A percentile compares a stretch with the other conserved stretches of the same genome.
Conservation (phyloP, 2,797 vertebrate species). For the Macropodus opercularis region DNA sequence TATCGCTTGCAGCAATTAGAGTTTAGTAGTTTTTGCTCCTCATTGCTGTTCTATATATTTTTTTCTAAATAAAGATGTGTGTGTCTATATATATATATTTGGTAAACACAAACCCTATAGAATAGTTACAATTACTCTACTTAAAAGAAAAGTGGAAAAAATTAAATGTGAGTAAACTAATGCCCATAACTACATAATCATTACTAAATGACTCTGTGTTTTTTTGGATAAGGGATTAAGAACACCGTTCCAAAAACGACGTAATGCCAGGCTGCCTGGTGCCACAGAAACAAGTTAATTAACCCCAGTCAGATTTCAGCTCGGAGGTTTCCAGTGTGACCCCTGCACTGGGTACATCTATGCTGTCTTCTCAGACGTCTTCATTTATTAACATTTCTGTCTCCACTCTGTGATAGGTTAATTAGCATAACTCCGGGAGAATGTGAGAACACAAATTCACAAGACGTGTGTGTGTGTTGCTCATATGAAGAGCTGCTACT, state of each 20-base stretch:
- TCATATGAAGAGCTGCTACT: slow-evolving; percentile 36
- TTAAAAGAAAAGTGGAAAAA: not conserved
- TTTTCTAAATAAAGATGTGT: too few relatives aligned
- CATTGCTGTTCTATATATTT: slow-evolving; percentile 4
- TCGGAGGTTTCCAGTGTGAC: slow-evolving; percentile 6
- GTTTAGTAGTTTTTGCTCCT: slow-evolving; percentile 22
- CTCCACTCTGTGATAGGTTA: slow-evolving; percentile 20
- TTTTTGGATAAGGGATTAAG: not conserved
- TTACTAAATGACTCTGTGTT: not conserved
- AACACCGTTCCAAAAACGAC: not conserved
- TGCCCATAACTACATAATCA: not conserved
- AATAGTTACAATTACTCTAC: too few relatives aligned
- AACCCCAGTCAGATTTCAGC: slow-evolving; percentile 1
- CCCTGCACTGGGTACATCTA: not conserved
- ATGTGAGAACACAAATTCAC: slow-evolving; percentile 6
- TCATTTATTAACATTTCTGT: slow-evolving; percentile 36
- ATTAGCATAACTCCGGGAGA: slow-evolving; percentile 28
- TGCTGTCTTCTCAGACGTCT: slow-evolving; percentile 14
- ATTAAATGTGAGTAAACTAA: not conserved
- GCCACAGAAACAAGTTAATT: not conserved
- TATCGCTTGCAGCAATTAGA: slow-evolving; percentile 21
- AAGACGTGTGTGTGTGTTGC: slow-evolving; percentile 6
- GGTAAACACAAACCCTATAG: too few relatives aligned
- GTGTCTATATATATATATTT: too few relatives aligned
- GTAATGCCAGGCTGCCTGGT: not conserved